These are phyloP conservation scores for Orestias chungarensis DNA, from an alignment of 2,797 vertebrate genomes.

Conservation along the genomic window DNA sequence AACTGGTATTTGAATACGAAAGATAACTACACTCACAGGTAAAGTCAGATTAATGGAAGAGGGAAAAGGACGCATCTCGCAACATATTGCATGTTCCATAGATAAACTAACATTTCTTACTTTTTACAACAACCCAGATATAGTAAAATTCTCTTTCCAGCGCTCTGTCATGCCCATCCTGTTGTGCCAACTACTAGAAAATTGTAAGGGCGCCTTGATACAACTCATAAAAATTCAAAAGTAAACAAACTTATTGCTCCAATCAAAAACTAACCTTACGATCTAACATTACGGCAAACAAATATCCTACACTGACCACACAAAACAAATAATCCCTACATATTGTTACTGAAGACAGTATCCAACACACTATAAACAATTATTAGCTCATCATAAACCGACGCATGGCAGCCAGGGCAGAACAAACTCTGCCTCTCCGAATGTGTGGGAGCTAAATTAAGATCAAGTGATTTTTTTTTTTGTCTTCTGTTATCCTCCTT, in stretches of 20 bases:
- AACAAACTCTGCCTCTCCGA: slow-evolving; percentile 42
- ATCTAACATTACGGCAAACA: not conserved
- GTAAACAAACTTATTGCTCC: not conserved
- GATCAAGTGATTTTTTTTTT: slow-evolving; percentile 61
- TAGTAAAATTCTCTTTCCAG: not conserved
- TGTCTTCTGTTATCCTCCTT: slow-evolving; percentile 77
- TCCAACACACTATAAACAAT: slow-evolving; percentile 24
- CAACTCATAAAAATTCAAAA: slow-evolving; percentile 3
- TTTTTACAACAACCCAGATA: not conserved
- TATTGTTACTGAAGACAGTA: slow-evolving; percentile 10
- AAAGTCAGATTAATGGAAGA: not conserved
- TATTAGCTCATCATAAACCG: slow-evolving; percentile 38
- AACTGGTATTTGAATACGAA: not conserved
- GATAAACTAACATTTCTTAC: not conserved
- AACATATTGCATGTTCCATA: not conserved
- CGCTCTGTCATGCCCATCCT: not conserved
- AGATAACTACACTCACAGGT: not conserved
- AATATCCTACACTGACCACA: not conserved
- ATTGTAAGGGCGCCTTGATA: not conserved
- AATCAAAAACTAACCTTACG: not conserved
- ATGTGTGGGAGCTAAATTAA: slow-evolving; percentile 68
- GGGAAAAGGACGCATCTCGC: not conserved
- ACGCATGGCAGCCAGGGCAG: slow-evolving; percentile 49
- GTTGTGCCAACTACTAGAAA: not conserved
- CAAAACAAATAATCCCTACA: slow-evolving; percentile 13